Conservation (phyloP, 2,113 vertebrate genomes). For the Callopanchax toddi region DNA sequence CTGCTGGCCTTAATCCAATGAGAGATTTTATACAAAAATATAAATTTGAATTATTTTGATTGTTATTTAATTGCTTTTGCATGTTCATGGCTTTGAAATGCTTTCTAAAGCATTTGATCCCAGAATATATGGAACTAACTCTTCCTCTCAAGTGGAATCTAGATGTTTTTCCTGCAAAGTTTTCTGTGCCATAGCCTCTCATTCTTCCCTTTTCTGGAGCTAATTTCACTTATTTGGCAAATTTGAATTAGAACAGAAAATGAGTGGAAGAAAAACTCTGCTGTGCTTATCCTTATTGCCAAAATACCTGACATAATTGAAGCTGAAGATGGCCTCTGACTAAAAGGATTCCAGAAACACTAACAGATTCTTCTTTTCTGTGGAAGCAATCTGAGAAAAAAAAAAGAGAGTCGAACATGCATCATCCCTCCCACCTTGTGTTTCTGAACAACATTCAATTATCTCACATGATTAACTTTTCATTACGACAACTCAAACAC, state of each 20-base stretch:
- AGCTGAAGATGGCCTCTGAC: too few species aligned
- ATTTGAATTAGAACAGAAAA: slow-evolving; percentile 25
- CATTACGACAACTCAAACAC: slow-evolving; percentile 74
- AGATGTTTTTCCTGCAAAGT: slow-evolving; percentile 38
- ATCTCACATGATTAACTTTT: slow-evolving; percentile 82
- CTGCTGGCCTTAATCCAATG: too few species aligned
- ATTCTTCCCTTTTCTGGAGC: too few species aligned
- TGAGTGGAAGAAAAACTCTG: background rate
- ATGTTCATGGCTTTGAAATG: slow-evolving; percentile 32
- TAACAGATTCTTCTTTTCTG: slow-evolving; percentile 1
- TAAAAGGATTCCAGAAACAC: slow-evolving; percentile 3
- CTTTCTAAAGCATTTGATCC: slow-evolving; percentile 42
- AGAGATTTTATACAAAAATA: too few species aligned
- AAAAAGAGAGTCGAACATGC: slow-evolving; percentile 60
- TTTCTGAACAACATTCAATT: slow-evolving; percentile 75
- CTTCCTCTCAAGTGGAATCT: slow-evolving; percentile 42
- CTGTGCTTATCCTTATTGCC: background rate
- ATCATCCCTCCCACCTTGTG: slow-evolving; percentile 47
- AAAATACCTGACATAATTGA: background rate
- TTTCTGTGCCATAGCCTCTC: slow-evolving; percentile 34
- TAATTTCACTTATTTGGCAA: slow-evolving; percentile 33
- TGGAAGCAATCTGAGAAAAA: slow-evolving; percentile 49
- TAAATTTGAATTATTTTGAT: too few species aligned
- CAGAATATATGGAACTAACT: slow-evolving; percentile 38
- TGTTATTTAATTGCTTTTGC: too few species aligned